A percentile compares a stretch with the other conserved stretches of the same genome.
Conservation (phyloP, 2,888 invertebrate species). For the Monochamus alternatus region DNA sequence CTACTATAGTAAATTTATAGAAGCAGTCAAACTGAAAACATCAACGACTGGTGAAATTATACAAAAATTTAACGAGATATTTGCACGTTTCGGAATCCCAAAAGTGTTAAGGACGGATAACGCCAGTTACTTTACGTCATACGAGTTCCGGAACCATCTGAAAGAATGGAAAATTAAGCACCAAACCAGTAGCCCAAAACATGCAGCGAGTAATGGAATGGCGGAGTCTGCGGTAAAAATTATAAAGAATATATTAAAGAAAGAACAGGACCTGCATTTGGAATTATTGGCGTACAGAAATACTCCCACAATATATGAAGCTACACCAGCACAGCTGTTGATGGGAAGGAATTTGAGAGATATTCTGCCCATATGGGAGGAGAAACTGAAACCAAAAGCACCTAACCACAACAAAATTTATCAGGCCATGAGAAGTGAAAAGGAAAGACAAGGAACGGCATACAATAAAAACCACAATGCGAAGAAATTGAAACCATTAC, state of each 20-base stretch:
- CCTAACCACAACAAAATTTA: constrained; percentile 5
- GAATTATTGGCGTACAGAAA: constrained; percentile 27
- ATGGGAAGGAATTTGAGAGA: not conserved
- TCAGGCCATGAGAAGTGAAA: not conserved
- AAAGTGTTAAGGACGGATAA: not conserved
- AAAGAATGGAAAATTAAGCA: not conserved
- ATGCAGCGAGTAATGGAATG: constrained; percentile 6
- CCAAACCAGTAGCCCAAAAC: not conserved
- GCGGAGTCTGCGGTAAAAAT: not conserved
- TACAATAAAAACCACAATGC: no score
- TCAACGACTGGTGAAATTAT: not conserved
- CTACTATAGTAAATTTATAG: constrained; percentile 5
- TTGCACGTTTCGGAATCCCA: constrained; percentile 12
- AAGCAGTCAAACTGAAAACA: not conserved
- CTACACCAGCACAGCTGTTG: constrained; percentile 19
- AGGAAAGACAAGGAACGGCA: not conserved
- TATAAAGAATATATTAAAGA: not conserved
- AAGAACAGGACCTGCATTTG: no score
- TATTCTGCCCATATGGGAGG: not conserved
- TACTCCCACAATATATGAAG: constrained; percentile 26
- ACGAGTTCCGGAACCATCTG: not conserved
- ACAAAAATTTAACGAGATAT: not conserved
- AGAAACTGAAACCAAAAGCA: not conserved
- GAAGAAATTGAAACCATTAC: no score
- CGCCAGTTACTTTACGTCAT: not conserved